Conservation (phyloP, 2,113 vertebrate genomes). For the Eurypyga helias region DNA sequence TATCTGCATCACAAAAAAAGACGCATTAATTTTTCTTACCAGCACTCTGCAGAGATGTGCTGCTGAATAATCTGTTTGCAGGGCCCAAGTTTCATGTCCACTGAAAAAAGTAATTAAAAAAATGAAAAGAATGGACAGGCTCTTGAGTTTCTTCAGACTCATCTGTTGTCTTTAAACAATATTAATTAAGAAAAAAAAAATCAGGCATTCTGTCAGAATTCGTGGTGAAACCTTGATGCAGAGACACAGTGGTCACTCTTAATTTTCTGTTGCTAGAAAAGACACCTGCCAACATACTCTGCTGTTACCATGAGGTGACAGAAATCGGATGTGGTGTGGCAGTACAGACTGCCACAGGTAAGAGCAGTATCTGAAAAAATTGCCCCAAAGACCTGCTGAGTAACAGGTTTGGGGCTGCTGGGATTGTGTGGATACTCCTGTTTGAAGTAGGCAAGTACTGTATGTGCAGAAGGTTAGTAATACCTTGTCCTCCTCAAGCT, state of each 20-base stretch:
- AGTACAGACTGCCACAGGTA: neutral
- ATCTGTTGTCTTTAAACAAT: neutral
- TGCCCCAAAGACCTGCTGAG: neutral
- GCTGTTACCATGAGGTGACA: neutral
- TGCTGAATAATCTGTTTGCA: neutral
- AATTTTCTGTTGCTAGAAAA: neutral
- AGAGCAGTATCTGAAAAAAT: neutral
- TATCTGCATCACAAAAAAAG: neutral
- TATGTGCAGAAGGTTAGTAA: neutral
- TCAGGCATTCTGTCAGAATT: neutral
- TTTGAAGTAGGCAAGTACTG: neutral
- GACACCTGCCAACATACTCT: neutral
- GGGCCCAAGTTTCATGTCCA: neutral
- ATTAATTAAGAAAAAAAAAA: neutral
- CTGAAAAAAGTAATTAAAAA: neutral
- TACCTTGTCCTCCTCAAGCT: neutral
- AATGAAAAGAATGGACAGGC: neutral
- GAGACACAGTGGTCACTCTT: neutral
- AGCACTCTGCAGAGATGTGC: neutral
- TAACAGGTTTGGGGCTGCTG: neutral
- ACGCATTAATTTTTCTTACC: neutral
- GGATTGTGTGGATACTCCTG: neutral
- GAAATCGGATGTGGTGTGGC: neutral
- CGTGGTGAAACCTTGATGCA: neutral
- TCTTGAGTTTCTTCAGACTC: neutral